Percentiles rank a stretch among this genome's conserved stretches.
Conservation (phyloP, 2,113 vertebrate genomes). For the Gorsachius goisagi region DNA sequence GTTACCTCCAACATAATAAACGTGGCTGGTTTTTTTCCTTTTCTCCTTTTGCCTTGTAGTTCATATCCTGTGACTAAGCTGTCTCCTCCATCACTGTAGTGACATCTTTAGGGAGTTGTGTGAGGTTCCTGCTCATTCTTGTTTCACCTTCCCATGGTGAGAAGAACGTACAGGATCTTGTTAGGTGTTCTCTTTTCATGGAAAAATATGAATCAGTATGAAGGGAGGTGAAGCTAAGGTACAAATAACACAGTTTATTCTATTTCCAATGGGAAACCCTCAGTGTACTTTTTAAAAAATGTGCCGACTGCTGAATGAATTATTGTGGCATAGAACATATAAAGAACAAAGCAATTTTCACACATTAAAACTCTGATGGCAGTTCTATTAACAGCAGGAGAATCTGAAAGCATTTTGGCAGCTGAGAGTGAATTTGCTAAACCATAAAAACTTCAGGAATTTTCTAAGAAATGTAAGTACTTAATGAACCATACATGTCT, state of each 20-base stretch:
- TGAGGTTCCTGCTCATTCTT: neutral
- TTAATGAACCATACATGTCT: neutral
- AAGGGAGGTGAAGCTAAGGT: neutral
- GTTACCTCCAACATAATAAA: neutral
- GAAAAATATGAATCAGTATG: neutral
- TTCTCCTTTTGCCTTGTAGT: neutral
- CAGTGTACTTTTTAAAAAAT: neutral
- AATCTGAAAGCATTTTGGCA: neutral
- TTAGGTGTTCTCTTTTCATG: neutral
- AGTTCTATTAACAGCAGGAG: neutral
- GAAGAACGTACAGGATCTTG: neutral
- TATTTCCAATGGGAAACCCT: neutral
- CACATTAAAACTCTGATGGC: neutral
- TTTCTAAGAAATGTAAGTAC: neutral
- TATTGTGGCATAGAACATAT: neutral
- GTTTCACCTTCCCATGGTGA: neutral
- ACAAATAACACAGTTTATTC: neutral
- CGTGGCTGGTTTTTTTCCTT: rapidly evolving
- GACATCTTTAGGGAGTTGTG: neutral
- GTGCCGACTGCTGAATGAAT: neutral
- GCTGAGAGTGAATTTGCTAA: neutral
- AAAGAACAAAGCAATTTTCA: neutral
- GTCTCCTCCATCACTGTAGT: neutral
- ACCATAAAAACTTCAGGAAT: neutral
- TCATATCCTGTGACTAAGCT: neutral